Evolutionary conservation across 2,888 invertebrate genomes (phyloP), one percentile per base, ranked within the genome.

Genomic region (Molanna angustata): DNA sequence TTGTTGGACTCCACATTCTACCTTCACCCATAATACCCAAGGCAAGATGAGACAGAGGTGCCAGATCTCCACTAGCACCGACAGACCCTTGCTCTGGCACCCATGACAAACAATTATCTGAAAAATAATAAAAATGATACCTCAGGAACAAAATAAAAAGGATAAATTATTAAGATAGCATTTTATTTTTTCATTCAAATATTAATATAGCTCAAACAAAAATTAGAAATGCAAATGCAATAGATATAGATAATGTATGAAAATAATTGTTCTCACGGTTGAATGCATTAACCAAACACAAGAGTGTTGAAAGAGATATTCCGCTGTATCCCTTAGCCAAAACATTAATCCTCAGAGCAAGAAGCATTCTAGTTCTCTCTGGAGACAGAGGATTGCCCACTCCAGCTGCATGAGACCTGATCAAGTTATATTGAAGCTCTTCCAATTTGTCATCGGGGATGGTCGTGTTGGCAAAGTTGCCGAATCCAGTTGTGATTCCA

Each of bases 11-110:
- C 83, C 83, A 84, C 82, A 84, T 83, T 62, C 77, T 75, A 1
- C 85, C 84, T 66, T 85, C 83, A 9, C 85, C 85, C 63, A 84
- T 73, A 61, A 85, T 67, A 0, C 84, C 84, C 1, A 85, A 68
- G 1, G 83, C 82, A 54, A 85, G 67, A 66, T 85, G 85, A 3
- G 84, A 73, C 50, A 86, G 64, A 0, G 85, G 85, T 2, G 83
- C 82, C 56, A 85, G 68, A 65, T 85, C 85, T 1, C 85, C 85
- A 59, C 80, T 80, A 14, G 85, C 85, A 6, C 85, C 85, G 1
- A 85, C 84, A 0, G 83, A 82, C 1, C 85, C 85, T 66, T 85
- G 81, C 63, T 83, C 82, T 0, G 85, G 85, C 1, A 85, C 78
- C 77, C 79, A 82, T 0, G 84, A 78, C 19, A 85, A 69, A 61